Evolutionary conservation across 2,113 vertebrate genomes (phyloP).

Genomic region (Cottus gobio): DNA sequence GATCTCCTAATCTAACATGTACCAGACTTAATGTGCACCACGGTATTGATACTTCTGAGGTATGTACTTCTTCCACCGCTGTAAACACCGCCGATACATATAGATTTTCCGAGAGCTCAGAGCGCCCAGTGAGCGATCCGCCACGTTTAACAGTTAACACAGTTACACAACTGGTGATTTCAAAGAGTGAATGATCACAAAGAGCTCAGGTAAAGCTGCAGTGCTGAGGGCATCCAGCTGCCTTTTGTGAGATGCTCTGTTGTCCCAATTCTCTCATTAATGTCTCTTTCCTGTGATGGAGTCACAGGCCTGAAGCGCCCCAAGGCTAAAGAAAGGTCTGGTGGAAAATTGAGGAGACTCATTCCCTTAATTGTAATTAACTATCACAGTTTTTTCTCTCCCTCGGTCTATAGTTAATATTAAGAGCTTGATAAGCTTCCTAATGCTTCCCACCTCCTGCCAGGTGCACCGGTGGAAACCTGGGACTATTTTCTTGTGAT

Average conservation of each 20-base stretch:
- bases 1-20: not conserved
- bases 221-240: constrained; percentile 49
- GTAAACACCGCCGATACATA: constrained; percentile 21
- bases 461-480: constrained; percentile 28
- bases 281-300: constrained; percentile 61
- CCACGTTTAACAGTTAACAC: constrained; percentile 30
- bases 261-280: constrained; percentile 65
- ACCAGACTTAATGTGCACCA: not conserved
- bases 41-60: not conserved
- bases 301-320: constrained; percentile 36
- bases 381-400: constrained; percentile 38
- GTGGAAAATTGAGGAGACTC: constrained; percentile 51
- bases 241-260: constrained; percentile 58
- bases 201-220: constrained; percentile 40
- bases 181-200: constrained; percentile 41
- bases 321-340: constrained; percentile 42
- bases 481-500: not conserved
- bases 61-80: not conserved
- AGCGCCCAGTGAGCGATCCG: not conserved
- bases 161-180: constrained; percentile 30
- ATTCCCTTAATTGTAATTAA: constrained; percentile 73
- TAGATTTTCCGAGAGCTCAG: not conserved
- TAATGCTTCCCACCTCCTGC: constrained; percentile 21
- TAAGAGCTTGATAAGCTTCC: constrained; percentile 16
- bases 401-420: constrained; percentile 17